Evolutionary conservation across 1,140 invertebrate species (phyloP).

Genomic region (Helicoverpa zea): DNA sequence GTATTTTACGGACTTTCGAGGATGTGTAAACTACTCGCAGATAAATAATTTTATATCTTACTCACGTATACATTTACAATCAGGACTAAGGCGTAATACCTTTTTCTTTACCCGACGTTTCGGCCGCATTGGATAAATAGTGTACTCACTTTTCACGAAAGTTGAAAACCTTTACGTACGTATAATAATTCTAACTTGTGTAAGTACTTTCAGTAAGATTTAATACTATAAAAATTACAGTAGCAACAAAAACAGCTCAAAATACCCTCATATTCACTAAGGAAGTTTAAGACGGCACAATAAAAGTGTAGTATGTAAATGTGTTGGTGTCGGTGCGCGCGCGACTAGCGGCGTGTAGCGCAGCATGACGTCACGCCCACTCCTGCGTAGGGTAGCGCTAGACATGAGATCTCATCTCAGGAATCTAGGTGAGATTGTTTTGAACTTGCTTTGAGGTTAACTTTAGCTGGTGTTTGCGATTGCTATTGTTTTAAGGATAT

Average conservation of each 20-base stretch:
- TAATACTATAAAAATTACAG: neutral
- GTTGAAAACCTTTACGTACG: neutral
- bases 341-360: conserved; percentile 56
- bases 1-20: too few species aligned
- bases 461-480: too few species aligned
- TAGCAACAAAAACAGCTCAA: conserved; percentile 22
- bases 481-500: neutral
- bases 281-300: conserved; percentile 25
- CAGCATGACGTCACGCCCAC: conserved; percentile 63
- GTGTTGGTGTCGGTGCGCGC: conserved; percentile 13
- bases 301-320: conserved; percentile 47
- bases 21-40: too few species aligned
- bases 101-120: too few species aligned
- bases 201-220: neutral
- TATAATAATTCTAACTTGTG: neutral
- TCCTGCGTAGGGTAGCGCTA: conserved; percentile 41
- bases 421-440: conserved; percentile 9
- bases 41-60: too few species aligned
- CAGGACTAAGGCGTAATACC: too few species aligned
- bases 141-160: too few species aligned
- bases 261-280: conserved; percentile 1
- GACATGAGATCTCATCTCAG: conserved; percentile 10
- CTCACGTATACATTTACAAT: too few species aligned
- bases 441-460: too few species aligned
- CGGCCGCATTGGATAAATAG: too few species aligned